Percentiles rank a stretch among this genome's conserved stretches.
Evolutionary conservation across 2,888 invertebrate species (phyloP).

Genomic region (Rhogogaster chlorosoma): DNA sequence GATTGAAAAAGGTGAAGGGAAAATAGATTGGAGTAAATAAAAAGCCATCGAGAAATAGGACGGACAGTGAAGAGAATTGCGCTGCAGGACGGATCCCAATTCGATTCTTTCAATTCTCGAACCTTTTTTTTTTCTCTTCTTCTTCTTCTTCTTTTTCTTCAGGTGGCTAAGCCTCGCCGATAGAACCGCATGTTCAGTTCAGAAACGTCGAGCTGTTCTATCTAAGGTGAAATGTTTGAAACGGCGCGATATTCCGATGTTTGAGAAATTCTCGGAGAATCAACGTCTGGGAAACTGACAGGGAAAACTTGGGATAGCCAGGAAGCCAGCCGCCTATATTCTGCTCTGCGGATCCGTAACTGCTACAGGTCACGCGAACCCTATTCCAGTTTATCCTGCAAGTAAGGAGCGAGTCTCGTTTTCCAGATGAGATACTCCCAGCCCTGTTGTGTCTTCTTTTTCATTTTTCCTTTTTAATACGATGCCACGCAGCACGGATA

Average conservation of each 20-base stretch:
- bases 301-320: conserved; percentile 27
- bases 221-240: not conserved
- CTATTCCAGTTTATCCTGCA: conserved; percentile 8
- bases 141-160: not conserved
- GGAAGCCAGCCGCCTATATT: conserved; percentile 23
- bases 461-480: not conserved
- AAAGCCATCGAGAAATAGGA: not conserved
- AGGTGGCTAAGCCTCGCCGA: not conserved
- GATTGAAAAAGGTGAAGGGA: not conserved
- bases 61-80: not conserved
- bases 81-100: not conserved
- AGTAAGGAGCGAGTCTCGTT: not conserved
- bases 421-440: not conserved
- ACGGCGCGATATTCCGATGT: not conserved
- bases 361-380: conserved; percentile 33
- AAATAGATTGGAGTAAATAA: not conserved
- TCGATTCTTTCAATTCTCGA: not conserved
- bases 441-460: not conserved
- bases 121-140: not conserved
- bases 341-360: not conserved
- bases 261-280: conserved; percentile 9
- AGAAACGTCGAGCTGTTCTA: not conserved
- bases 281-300: conserved; percentile 32
- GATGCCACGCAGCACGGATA: not conserved
- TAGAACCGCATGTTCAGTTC: not conserved